Percentiles rank a stretch among this genome's conserved stretches.
Evolutionary conservation across 2,888 invertebrate species (phyloP).

Genomic region (Norana najaformis): DNA sequence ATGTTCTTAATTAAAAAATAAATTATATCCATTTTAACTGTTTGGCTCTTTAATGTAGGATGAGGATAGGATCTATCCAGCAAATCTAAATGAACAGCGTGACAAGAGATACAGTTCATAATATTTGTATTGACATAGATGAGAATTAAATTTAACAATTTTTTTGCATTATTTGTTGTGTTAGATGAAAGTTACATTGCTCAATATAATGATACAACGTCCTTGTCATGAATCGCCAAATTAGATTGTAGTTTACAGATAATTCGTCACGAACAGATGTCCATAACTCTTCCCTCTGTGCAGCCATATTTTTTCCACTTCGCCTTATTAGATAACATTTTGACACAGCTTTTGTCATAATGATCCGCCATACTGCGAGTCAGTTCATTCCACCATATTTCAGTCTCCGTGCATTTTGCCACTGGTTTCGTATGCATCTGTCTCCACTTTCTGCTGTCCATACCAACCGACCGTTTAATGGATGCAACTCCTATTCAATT

Average conservation of each 20-base stretch:
- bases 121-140: too few species aligned
- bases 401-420: background rate
- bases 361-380: background rate
- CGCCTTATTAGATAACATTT: background rate
- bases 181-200: background rate
- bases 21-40: too few species aligned
- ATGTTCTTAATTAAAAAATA: slow-evolving; percentile 5
- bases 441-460: background rate
- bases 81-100: too few species aligned
- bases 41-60: background rate
- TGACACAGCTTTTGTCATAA: background rate
- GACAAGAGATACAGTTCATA: too few species aligned
- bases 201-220: too few species aligned
- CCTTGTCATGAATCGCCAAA: background rate
- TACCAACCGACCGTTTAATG: background rate
- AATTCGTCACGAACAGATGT: background rate
- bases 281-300: background rate
- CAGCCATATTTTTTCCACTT: background rate
- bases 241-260: background rate
- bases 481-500: background rate
- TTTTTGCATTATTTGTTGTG: background rate
- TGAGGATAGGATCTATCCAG: background rate
- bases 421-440: background rate
- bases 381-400: background rate
- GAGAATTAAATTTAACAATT: background rate